A percentile compares a stretch with the other conserved stretches of the same genome.
These are phyloP conservation scores for Chlorospingus semifuscus DNA, from an alignment of 2,797 vertebrate species.

Conservation along the genomic window DNA sequence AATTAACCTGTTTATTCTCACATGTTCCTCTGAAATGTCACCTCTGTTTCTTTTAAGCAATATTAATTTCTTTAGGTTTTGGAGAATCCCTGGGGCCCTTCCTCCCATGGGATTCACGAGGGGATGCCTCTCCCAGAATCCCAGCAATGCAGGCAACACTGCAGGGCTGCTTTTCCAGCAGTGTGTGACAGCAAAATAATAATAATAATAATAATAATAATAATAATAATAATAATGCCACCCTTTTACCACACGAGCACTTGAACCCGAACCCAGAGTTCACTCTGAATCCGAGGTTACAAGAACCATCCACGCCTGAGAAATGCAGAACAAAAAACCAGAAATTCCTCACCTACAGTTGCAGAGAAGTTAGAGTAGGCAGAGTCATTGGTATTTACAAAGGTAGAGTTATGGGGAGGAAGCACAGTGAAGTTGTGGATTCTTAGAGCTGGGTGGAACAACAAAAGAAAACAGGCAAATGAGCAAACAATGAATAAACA, in stretches of 20 bases:
- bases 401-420: conserved; percentile 92
- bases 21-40: background rate
- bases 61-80: background rate
- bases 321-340: background rate
- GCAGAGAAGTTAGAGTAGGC: conserved; percentile 98
- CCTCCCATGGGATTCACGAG: fast-evolving
- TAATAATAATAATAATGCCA: background rate
- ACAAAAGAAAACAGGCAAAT: conserved; percentile 75
- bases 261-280: background rate
- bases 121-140: background rate
- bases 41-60: background rate
- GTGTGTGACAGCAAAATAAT: fast-evolving
- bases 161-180: background rate
- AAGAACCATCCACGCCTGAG: background rate
- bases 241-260: background rate
- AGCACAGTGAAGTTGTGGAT: conserved; percentile 98
- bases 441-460: conserved; percentile 88
- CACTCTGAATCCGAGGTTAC: background rate
- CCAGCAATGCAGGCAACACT: background rate
- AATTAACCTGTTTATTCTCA: background rate
- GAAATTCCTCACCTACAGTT: conserved; percentile 92
- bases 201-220: background rate
- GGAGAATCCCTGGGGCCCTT: background rate
- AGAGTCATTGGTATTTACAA: conserved; percentile 98
- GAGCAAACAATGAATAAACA: conserved; percentile 75